A percentile compares a stretch with the other conserved stretches of the same genome.
These are phyloP conservation scores for Drosophila stalkeri DNA, from an alignment of 2,888 invertebrate genomes.

Conservation along the genomic window DNA sequence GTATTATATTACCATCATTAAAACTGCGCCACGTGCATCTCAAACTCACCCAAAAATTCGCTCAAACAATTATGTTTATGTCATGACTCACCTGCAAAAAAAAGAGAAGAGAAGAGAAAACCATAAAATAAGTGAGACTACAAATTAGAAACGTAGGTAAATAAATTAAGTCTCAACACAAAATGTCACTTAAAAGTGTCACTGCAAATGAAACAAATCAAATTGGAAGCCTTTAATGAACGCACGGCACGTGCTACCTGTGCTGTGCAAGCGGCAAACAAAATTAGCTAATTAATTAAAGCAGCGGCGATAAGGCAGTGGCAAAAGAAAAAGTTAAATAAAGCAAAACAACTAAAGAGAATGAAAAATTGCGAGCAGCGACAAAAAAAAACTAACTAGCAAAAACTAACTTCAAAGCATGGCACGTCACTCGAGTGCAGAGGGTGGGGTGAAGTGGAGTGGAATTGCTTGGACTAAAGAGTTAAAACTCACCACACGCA, in stretches of 20 bases:
- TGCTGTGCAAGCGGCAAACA: constrained; percentile 42
- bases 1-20: not conserved
- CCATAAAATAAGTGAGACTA: constrained; percentile 19
- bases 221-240: constrained; percentile 42
- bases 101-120: constrained; percentile 20
- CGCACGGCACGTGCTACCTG: constrained; percentile 54
- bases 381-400: constrained; percentile 22
- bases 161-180: constrained; percentile 47
- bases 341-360: constrained; percentile 14
- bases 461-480: not conserved
- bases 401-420: constrained; percentile 36
- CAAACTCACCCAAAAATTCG: constrained; percentile 45
- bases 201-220: constrained; percentile 26
- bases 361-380: constrained; percentile 19
- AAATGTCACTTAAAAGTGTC: constrained; percentile 34
- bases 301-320: constrained; percentile 35
- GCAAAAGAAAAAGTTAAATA: constrained; percentile 19
- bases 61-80: constrained; percentile 7
- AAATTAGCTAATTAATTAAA: constrained; percentile 72
- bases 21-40: not conserved
- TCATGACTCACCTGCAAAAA: constrained; percentile 69
- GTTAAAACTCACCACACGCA: constrained; percentile 4
- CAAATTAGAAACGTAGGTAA: constrained; percentile 35
- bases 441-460: not conserved
- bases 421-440: not conserved